phyloP scores from a whole-genome alignment of 2,797 vertebrate genomes.

The Tiaroga cobitis region DNA sequence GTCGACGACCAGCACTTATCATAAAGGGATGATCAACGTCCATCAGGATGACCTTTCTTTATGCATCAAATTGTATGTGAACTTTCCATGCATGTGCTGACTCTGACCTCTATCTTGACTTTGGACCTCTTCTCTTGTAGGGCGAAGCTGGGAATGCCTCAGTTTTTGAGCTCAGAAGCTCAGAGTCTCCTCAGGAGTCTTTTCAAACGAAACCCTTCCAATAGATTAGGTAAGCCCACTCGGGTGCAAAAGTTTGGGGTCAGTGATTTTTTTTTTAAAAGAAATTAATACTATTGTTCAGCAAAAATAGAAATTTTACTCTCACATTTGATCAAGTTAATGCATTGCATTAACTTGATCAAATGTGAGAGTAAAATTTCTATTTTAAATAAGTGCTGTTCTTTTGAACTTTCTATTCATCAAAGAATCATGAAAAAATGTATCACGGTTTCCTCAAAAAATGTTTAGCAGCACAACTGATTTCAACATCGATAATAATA shows the following conservation, averaged over 20 bases:
- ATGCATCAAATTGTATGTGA: not conserved
- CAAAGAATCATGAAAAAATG: not conserved
- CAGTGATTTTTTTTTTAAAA: not conserved
- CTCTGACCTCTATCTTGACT: not conserved
- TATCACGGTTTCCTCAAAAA: not conserved
- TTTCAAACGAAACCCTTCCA: conserved; percentile 96
- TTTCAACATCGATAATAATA: not conserved
- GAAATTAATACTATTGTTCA: not conserved
- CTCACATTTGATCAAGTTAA: no score
- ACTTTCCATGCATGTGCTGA: not conserved
- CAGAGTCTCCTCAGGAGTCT: conserved; percentile 97
- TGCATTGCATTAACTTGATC: not conserved
- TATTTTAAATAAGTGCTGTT: not conserved
- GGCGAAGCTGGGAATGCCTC: conserved; percentile 98
- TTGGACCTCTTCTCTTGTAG: conserved; percentile 68
- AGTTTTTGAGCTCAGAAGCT: conserved; percentile 94
- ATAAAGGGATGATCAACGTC: no score
- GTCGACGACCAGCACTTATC: not conserved
- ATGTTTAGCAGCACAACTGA: not conserved
- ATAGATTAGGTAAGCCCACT: conserved; percentile 87
- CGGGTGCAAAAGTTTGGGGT: not conserved
- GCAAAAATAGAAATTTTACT: no score
- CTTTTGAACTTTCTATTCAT: not conserved
- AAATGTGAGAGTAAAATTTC: not conserved
- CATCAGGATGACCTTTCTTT: not conserved